phyloP scores from a whole-genome alignment of 2,113 vertebrate species.

The Rhodinocichla rosea region DNA sequence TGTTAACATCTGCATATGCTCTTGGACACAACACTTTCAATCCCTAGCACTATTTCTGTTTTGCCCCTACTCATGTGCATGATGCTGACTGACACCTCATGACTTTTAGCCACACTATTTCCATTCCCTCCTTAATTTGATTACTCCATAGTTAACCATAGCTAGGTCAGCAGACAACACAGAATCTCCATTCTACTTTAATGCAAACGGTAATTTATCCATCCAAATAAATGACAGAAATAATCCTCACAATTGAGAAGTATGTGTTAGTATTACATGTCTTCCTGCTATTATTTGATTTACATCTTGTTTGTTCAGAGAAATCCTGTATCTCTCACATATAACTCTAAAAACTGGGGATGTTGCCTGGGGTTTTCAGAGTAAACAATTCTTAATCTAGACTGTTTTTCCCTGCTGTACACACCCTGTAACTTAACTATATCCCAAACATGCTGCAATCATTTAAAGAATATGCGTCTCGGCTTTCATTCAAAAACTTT shows the following conservation, averaged over 20 bases:
- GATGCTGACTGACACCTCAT: not conserved
- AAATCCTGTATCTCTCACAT: not conserved
- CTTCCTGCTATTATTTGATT: not conserved
- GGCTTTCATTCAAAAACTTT: not conserved
- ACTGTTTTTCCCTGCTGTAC: not conserved
- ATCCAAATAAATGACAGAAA: not conserved
- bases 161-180: not conserved
- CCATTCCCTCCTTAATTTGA: not conserved
- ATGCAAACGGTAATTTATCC: not conserved
- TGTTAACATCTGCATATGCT: not conserved
- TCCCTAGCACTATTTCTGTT: not conserved
- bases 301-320: not conserved
- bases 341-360: not conserved
- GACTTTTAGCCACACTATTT: not conserved
- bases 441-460: not conserved
- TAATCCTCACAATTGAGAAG: not conserved
- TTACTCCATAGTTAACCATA: not conserved
- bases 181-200: not conserved
- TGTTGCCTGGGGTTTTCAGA: not conserved
- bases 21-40: not conserved
- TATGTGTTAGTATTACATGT: not conserved
- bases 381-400: constrained; percentile 7
- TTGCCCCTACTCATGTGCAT: not conserved
- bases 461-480: not conserved
- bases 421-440: constrained; percentile 1